Conservation (phyloP, 1,140 invertebrate genomes). For the Oryctes rhinoceros region DNA sequence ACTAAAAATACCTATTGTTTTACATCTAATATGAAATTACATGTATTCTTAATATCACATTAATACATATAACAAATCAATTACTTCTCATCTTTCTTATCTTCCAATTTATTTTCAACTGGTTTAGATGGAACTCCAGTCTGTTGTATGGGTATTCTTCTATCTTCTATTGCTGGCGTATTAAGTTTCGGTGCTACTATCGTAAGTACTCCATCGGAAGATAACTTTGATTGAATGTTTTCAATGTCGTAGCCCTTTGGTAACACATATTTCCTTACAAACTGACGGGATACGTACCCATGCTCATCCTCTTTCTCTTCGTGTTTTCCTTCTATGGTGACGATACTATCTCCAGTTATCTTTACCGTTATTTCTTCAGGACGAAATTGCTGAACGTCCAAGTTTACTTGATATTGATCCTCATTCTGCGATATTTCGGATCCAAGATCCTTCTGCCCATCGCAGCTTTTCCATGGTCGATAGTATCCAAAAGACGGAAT, state of each 20-base stretch:
- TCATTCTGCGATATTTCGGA: constrained; percentile 64
- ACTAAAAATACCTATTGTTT: too few species aligned
- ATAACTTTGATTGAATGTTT: constrained; percentile 71
- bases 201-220: constrained; percentile 78
- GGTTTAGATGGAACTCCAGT: constrained; percentile 48
- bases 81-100: too few species aligned
- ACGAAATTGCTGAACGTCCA: constrained; percentile 87
- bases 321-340: constrained; percentile 77
- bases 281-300: constrained; percentile 77
- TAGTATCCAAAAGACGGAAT: constrained; percentile 55
- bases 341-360: constrained; percentile 73
- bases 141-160: constrained; percentile 47
- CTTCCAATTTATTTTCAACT: background rate
- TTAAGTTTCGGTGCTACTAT: constrained; percentile 66
- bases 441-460: constrained; percentile 55
- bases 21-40: too few species aligned
- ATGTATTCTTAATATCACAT: too few species aligned
- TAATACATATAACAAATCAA: too few species aligned
- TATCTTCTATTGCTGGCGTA: constrained; percentile 28
- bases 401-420: constrained; percentile 71
- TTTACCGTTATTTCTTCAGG: constrained; percentile 86
- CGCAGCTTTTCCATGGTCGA: constrained; percentile 62
- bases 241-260: constrained; percentile 73
- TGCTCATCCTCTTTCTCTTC: constrained; percentile 80
- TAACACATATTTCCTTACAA: constrained; percentile 73